Evolutionary conservation across 1,140 invertebrate species (phyloP), one percentile per base, ranked within the genome.

Genomic region (Tetragonula clypearis): DNA sequence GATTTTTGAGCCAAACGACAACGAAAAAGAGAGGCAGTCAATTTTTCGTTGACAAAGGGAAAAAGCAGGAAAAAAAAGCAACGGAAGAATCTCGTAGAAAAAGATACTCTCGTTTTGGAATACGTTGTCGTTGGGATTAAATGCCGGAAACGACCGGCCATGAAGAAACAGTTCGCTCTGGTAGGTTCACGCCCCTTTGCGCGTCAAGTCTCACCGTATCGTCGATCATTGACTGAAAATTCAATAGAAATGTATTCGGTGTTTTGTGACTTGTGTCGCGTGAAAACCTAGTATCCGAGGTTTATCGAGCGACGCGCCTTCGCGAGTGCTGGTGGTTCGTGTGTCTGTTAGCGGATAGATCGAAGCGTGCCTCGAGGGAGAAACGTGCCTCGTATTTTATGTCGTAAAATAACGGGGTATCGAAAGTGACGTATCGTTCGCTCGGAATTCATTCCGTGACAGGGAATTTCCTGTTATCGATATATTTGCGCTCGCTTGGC

Each of bases 91-190:
- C 14, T 41, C n/a, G 1, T 53, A 0, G 12, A 62, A 26, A 73
- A 26, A 73, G 15, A 30, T 76, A 62, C 17, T n/a, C n/a, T n/a
- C 56, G 65, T 72, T 79, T 85, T 58, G 85, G 79, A 79, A 78
- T 82, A 73, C 17, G 49, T 81, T 30, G 71, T 35, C 35, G 35
- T 30, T 62, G 72, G 56, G 82, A 82, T 81, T 82, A 72, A 87
- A 81, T 79, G 82, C 88, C 86, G 86, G 83, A 90, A 89, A 87
- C 77, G 65, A 85, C 71, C 79, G 69, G 73, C 73, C 82, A 87
- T 82, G 86, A 84, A 80, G 85, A 81, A 79, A 72, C 88, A 71
- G 60, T 86, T 83, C n/a, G 35, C 58, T 65, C 55, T 23, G 75
- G 58, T 76, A 66, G 82, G 86, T 89, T 90, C 86, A 85, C 79